Percentiles rank a stretch among this genome's conserved stretches.
phyloP scores from a whole-genome alignment of 2,797 vertebrate species.

The Chiroxiphia lanceolata region DNA sequence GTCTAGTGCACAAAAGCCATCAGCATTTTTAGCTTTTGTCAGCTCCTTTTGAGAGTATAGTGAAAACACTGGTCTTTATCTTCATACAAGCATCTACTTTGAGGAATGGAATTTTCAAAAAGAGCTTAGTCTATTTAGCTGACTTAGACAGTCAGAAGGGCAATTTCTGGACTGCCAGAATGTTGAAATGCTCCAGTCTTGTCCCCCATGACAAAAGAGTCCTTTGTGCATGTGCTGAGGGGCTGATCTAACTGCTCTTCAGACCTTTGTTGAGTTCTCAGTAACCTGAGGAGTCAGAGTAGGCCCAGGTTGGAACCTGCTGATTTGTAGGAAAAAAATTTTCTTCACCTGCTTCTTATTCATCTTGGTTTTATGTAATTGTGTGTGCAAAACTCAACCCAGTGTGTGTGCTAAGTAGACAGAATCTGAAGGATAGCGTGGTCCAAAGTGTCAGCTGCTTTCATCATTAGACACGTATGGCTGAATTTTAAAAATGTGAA shows the following conservation, averaged over 20 bases:
- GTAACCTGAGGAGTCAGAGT: background rate
- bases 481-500: background rate
- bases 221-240: background rate
- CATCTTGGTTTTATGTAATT: background rate
- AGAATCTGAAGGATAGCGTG: background rate
- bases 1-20: background rate
- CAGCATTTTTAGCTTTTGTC: background rate
- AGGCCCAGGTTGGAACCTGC: background rate
- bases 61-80: background rate
- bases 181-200: background rate
- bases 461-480: fast-evolving
- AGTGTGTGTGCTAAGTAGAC: background rate
- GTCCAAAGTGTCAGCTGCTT: background rate
- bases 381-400: background rate
- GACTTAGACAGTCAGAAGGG: background rate
- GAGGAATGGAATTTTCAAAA: background rate
- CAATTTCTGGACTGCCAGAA: background rate
- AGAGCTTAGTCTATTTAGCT: background rate
- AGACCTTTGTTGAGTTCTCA: background rate
- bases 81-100: background rate
- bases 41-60: background rate
- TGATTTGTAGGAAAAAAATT: background rate
- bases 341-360: background rate
- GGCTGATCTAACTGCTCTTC: background rate
- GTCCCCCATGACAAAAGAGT: background rate